phyloP scores from a whole-genome alignment of 2,797 vertebrate genomes.

The Thaleichthys pacificus region DNA sequence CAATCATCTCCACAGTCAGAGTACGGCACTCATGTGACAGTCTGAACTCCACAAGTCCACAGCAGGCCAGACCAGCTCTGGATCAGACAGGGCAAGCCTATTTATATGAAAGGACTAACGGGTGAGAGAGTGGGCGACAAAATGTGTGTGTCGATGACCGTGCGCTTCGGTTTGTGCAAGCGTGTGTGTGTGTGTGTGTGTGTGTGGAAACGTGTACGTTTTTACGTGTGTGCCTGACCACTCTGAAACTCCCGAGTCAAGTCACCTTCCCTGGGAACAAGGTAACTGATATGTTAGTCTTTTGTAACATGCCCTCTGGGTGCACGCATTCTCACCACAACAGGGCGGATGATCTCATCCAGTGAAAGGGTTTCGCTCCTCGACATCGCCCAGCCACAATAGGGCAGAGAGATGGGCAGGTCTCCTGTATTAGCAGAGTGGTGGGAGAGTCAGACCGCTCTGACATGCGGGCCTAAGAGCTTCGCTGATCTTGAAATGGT shows the following conservation, averaged over 20 bases:
- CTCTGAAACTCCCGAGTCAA: background rate
- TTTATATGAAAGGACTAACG: background rate
- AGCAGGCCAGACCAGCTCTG: too few species aligned
- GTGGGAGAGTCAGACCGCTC: background rate
- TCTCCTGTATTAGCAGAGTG: background rate
- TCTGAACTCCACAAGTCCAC: too few species aligned
- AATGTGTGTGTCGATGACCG: too few species aligned
- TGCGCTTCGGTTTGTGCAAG: background rate
- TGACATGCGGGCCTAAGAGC: background rate
- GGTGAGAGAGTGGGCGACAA: background rate
- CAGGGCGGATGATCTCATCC: conserved; percentile 9
- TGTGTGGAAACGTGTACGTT: background rate
- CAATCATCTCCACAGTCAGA: background rate
- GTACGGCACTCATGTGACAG: too few species aligned
- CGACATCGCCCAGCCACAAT: background rate
- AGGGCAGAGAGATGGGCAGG: background rate
- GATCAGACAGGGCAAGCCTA: too few species aligned
- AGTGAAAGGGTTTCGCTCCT: background rate
- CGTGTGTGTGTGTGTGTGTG: background rate
- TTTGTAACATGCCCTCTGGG: conserved; percentile 20
- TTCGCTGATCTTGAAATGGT: background rate
- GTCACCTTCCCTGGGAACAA: conserved; percentile 28
- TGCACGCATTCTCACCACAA: conserved; percentile 18
- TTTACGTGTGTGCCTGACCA: background rate
- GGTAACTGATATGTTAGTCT: conserved; percentile 34